Evolutionary conservation across 2,888 invertebrate genomes (phyloP), one percentile per base, ranked within the genome.

Genomic region (Philereme transversata): DNA sequence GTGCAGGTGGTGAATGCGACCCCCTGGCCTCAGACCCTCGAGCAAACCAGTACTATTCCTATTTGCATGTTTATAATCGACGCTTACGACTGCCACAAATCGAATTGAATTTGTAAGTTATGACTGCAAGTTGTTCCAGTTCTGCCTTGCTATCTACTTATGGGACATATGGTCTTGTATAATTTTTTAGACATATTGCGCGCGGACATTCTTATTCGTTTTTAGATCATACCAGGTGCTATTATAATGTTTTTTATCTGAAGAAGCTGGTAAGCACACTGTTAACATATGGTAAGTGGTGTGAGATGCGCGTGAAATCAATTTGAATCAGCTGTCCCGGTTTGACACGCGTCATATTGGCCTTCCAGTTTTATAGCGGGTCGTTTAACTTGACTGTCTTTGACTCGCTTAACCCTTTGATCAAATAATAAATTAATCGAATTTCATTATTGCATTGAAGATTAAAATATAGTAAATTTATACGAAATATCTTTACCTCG

Each of bases 1-100:
- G 84, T 84, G 77, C 87, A 87, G 86, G 86, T 89, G 90, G 86
- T 85, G 87, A 89, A 85, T 84, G 82, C 86, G 85, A 86, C 83
- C 87, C 84, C 74, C 78, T 85, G 87, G 85, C 88, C 87, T 82
- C 77, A 72, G 73, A 62, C 65, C 70, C 71, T 67, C 67, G 49
- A 60, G 62, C 62, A 54, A 63, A 58, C 54, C 72, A 74, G 73
- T 74, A 75, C 76, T 75, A 77, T 80, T 74, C 73, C 72, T 78
- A 84, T 85, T 84, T 83, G 78, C 81, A 83, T 85, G 82, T 82
- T 86, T 84, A 84, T 83, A 83, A 77, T 79, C 67, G 68, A 78
- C 77, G 76, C 76, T 80, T 76, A 77, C 73, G 57, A 65, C 76
- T 80, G 80, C 81, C 75, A 62, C 65, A 57, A 60, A 52, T 45